A percentile compares a stretch with the other conserved stretches of the same genome.
Conservation (phyloP, 2,797 vertebrate species). For the Scyliorhinus canicula region DNA sequence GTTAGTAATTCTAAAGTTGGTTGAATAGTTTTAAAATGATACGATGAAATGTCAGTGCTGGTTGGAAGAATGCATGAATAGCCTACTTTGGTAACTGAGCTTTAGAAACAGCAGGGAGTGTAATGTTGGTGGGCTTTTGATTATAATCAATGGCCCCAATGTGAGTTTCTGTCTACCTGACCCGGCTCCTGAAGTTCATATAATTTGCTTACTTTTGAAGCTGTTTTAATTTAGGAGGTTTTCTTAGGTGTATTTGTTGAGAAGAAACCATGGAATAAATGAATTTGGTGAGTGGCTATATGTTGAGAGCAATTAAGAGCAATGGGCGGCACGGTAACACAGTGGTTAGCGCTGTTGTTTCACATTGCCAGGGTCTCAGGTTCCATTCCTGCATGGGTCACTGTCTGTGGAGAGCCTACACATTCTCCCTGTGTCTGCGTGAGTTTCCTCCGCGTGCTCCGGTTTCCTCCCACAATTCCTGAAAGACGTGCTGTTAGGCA, state of each 20-base stretch:
- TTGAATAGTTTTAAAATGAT: not conserved
- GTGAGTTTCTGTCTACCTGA: not conserved
- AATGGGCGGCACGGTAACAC: no score
- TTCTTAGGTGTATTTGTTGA: not conserved
- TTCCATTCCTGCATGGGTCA: no score
- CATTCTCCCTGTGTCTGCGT: no score
- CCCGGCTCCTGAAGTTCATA: not conserved
- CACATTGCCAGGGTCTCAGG: no score
- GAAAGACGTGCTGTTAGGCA: no score
- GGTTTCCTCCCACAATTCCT: no score
- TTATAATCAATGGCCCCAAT: not conserved
- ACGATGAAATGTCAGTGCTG: not conserved
- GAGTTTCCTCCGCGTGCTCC: no score
- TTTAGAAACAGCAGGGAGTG: not conserved
- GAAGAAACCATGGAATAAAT: no score
- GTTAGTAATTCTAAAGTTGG: not conserved
- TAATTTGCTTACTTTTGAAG: not conserved
- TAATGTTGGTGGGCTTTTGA: not conserved
- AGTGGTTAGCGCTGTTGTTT: no score
- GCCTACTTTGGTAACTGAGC: not conserved
- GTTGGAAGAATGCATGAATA: not conserved
- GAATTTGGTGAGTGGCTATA: no score
- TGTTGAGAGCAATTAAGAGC: no score
- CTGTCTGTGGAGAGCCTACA: no score
- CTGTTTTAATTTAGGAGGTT: not conserved